A percentile compares a stretch with the other conserved stretches of the same genome.
Conservation (phyloP, 2,797 vertebrate species). For the Falco rusticolus region DNA sequence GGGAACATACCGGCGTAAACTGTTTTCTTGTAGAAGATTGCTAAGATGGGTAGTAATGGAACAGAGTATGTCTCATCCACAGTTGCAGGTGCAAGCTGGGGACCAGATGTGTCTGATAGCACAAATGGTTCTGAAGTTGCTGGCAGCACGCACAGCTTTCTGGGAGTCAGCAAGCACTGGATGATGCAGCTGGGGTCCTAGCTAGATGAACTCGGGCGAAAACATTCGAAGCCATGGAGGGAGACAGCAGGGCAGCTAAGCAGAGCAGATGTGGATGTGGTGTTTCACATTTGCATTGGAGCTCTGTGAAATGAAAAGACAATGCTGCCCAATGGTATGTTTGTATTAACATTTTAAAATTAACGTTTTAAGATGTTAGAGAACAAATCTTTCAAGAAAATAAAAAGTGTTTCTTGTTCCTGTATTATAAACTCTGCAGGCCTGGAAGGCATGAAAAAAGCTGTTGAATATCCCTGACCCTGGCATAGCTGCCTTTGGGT, state of each 20-base stretch:
- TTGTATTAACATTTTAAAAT: neutral
- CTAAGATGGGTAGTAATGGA: neutral
- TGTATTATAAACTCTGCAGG: neutral
- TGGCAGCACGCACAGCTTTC: neutral
- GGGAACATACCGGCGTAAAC: neutral
- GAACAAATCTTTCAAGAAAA: neutral
- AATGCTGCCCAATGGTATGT: neutral
- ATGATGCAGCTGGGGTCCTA: neutral
- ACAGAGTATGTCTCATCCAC: neutral
- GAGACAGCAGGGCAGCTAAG: neutral
- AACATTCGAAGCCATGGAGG: neutral
- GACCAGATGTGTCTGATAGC: neutral
- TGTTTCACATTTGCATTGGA: neutral
- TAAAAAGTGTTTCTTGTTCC: neutral
- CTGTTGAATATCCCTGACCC: neutral
- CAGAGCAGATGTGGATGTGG: neutral
- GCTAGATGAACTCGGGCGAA: neutral
- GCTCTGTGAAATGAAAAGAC: neutral
- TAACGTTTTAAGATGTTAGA: neutral
- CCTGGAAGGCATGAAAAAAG: neutral
- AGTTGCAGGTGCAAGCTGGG: neutral
- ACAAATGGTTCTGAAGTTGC: rapidly evolving
- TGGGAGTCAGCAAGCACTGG: neutral
- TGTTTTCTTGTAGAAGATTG: neutral
- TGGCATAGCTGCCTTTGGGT: neutral